phyloP scores from a whole-genome alignment of 1,140 invertebrate species.

The Sycophaga agraensis region DNA sequence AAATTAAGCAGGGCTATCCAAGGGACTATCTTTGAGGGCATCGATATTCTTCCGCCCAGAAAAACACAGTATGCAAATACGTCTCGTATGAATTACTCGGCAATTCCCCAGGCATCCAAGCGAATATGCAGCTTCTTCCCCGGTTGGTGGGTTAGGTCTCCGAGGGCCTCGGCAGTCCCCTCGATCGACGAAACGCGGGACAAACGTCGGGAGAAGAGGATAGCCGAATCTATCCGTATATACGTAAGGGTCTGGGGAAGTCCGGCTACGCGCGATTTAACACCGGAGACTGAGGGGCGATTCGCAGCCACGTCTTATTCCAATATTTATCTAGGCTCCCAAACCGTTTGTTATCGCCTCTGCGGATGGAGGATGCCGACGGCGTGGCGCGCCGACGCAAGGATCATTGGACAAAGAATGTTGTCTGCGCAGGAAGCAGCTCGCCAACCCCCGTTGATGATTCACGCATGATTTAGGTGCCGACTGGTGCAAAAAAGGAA shows the following conservation, averaged over 20 bases:
- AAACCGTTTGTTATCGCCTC: constrained; percentile 14
- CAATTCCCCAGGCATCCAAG: background rate
- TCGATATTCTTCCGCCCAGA: no score
- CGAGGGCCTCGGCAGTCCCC: background rate
- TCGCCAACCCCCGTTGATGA: background rate
- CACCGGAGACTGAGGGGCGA: background rate
- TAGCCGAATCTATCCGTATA: background rate
- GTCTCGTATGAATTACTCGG: background rate
- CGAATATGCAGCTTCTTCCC: background rate
- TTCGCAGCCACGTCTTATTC: constrained; percentile 27
- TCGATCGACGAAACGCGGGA: constrained; percentile 28
- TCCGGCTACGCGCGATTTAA: constrained; percentile 11
- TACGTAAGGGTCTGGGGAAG: background rate
- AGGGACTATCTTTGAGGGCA: no score
- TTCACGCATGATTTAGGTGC: constrained; percentile 19
- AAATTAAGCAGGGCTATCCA: no score
- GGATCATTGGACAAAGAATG: background rate
- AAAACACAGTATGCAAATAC: constrained; percentile 1
- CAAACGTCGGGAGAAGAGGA: constrained; percentile 27
- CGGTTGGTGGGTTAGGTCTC: background rate
- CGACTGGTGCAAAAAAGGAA: background rate
- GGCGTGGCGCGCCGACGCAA: background rate
- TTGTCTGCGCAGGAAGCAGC: background rate
- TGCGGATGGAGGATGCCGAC: background rate
- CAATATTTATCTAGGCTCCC: constrained; percentile 21